phyloP scores from a whole-genome alignment of 2,113 vertebrate species.

The Ptychochromis oligacanthus region DNA sequence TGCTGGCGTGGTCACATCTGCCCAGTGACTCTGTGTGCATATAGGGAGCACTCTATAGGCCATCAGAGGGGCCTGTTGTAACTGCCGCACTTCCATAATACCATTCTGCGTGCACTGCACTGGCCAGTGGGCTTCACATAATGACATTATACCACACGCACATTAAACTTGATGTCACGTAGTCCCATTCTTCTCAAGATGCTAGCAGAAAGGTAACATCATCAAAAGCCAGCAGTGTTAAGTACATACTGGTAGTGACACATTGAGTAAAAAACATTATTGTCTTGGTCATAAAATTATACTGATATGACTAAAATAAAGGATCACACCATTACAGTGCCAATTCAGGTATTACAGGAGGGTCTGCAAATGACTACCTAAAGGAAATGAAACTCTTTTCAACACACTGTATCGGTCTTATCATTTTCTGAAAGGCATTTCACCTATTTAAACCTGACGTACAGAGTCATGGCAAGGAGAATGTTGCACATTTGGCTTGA shows the following conservation, averaged over 20 bases:
- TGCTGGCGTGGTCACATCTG: conserved; percentile 82
- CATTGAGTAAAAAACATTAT: conserved; percentile 1
- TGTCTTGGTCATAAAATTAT: not conserved
- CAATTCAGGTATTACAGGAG: conserved; percentile 27
- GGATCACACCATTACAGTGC: conserved; percentile 40
- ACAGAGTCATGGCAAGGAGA: conserved; percentile 28
- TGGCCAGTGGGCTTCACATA: conserved; percentile 57
- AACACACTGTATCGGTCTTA: conserved; percentile 46
- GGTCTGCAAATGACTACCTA: conserved; percentile 44
- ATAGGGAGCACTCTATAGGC: conserved; percentile 73
- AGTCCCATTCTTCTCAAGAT: conserved; percentile 22
- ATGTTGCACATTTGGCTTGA: conserved; percentile 45
- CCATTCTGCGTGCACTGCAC: conserved; percentile 59
- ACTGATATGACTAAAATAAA: conserved; percentile 26
- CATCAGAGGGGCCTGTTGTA: conserved; percentile 70
- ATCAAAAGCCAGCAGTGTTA: not conserved
- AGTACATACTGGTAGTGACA: not conserved
- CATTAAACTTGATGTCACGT: conserved; percentile 55
- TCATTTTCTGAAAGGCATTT: conserved; percentile 46
- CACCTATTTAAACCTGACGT: conserved; percentile 49
- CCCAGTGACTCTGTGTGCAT: conserved; percentile 77
- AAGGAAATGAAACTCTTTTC: conserved; percentile 55
- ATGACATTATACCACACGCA: conserved; percentile 62
- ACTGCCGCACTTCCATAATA: conserved; percentile 74
- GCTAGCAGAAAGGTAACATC: conserved; percentile 10